Base-by-base conservation (phyloP, 2,797 vertebrate species). In the Choloepus didactylus region DNA sequence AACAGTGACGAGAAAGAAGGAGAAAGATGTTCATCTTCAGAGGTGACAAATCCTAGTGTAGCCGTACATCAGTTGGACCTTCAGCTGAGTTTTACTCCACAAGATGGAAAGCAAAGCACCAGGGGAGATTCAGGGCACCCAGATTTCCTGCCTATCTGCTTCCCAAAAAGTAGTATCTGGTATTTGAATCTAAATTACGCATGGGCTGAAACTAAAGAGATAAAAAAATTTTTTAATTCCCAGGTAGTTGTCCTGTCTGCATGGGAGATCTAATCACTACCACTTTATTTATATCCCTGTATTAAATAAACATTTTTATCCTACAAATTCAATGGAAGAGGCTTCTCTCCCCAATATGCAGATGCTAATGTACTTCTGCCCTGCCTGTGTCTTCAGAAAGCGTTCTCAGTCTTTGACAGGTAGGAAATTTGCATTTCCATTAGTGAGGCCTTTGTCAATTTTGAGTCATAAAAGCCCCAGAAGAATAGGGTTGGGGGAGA, bases 381-480 rank as follows among this genome's bases (percentile, higher is more conserved):
- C 82, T 9, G 2, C 97, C 97, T 89, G 89, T 96, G 94, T 95
- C 95, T 75, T 91, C 91, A 90, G 85, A 91, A 97, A 92, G 92
- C 88, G 69, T 76, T 97, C 92, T 92, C 81, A 94, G 93, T 93
- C 93, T 96, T 6, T 97, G 97, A 98, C 97, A 98, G 97, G 95
- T 97, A 97, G 96, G 93, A 98, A 98, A 98, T 98, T 98, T 98
- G 98, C 97, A 97, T 98, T 98, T 98, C 97, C 97, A 98, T 98
- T 98, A 98, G 96, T 0, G 3, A 96, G 96, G 92, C 75, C 91
- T 98, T 98, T 98, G 97, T 98, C 95, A 97, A 95, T 97, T 93
- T 29, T 97, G 97, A 97, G 95, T 98, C 95, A 93, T 95, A 86
- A 97, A 96, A 97, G 97, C 96, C 96, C 92, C 62, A 86, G 91